phyloP scores from a whole-genome alignment of 1,140 invertebrate species.

The Caenorhabditis inopinata region DNA sequence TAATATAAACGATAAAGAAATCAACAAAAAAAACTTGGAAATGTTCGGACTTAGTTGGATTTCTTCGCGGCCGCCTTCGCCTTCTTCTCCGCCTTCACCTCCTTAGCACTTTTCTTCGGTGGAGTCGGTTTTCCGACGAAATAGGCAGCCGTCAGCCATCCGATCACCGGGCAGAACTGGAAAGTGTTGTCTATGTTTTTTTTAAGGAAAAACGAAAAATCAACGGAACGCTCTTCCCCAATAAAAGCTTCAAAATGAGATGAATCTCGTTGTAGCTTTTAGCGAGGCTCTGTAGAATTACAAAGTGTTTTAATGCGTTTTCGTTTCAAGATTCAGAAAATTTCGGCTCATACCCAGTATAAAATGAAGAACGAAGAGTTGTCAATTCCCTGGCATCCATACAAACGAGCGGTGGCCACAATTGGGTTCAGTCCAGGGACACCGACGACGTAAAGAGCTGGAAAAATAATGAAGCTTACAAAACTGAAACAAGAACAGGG shows the following conservation, averaged over 20 bases:
- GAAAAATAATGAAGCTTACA: conserved; percentile 13
- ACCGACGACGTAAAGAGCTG: conserved; percentile 55
- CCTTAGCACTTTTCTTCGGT: neutral
- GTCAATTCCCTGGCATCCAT: conserved; percentile 45
- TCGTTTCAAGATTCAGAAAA: neutral
- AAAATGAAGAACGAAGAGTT: conserved; percentile 42
- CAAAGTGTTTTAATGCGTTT: too few species aligned
- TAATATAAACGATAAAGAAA: too few species aligned
- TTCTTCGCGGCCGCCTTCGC: neutral
- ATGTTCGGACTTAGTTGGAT: too few species aligned
- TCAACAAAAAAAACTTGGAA: too few species aligned
- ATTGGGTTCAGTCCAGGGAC: conserved; percentile 62
- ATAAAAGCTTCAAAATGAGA: too few species aligned
- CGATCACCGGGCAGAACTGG: conserved; percentile 22
- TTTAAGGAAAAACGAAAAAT: too few species aligned
- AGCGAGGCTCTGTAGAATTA: too few species aligned
- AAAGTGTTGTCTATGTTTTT: neutral
- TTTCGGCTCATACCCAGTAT: conserved; percentile 42
- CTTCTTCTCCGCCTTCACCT: neutral
- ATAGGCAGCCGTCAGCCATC: conserved; percentile 4
- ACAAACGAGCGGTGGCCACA: conserved; percentile 53
- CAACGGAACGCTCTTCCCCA: too few species aligned
- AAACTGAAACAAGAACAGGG: too few species aligned
- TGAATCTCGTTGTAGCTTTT: too few species aligned
- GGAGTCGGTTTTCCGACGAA: neutral